A percentile compares a stretch with the other conserved stretches of the same genome.
These are phyloP conservation scores for Psittacula echo DNA, from an alignment of 2,797 vertebrate species.

Conservation along the genomic window DNA sequence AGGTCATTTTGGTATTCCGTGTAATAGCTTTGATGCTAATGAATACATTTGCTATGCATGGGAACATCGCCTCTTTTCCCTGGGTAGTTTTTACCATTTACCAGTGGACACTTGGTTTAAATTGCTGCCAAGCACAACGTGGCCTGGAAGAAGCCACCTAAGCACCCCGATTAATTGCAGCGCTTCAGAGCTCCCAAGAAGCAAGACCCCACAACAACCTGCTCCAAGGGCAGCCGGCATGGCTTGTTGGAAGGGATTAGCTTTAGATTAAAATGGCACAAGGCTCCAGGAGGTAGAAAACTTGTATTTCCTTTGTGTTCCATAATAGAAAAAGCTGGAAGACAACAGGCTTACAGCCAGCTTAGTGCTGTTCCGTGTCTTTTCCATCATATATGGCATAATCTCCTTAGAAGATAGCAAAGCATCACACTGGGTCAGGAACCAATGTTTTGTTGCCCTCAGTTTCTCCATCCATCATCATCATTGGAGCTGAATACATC, in stretches of 20 bases:
- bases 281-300: slow-evolving; percentile 47
- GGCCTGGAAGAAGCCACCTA: slow-evolving; percentile 50
- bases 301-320: slow-evolving; percentile 54
- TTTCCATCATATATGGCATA: slow-evolving; percentile 35
- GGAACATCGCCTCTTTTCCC: slow-evolving; percentile 65
- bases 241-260: slow-evolving; percentile 55
- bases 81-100: slow-evolving; percentile 72
- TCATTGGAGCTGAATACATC: neutral
- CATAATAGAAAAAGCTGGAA: slow-evolving; percentile 58
- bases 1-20: slow-evolving; percentile 70
- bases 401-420: slow-evolving; percentile 38
- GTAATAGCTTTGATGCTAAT: slow-evolving; percentile 73
- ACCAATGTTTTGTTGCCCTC: neutral
- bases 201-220: neutral
- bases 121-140: slow-evolving; percentile 61
- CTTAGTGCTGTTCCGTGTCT: slow-evolving; percentile 58
- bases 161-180: slow-evolving; percentile 32
- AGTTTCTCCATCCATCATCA: neutral
- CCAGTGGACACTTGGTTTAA: slow-evolving; percentile 73
- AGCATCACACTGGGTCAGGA: accelerated
- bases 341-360: slow-evolving; percentile 73
- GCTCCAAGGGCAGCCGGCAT: slow-evolving; percentile 7
- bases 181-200: neutral
- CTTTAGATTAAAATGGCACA: slow-evolving; percentile 22
- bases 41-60: slow-evolving; percentile 75